Conservation (phyloP, 2,113 vertebrate species). For the Eurystomus gularis region DNA sequence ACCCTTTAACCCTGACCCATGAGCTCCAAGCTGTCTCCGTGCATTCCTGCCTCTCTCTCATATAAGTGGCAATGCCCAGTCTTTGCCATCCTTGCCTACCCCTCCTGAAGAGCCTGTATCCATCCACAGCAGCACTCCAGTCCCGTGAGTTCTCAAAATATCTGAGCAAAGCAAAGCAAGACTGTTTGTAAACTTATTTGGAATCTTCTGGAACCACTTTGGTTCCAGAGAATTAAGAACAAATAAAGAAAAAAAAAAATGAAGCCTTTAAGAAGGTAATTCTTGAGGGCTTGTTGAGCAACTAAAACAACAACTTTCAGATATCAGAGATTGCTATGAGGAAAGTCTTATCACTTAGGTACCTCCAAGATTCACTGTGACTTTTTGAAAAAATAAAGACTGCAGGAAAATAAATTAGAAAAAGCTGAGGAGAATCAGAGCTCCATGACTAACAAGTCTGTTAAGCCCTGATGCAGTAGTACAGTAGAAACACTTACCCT, state of each 20-base stretch:
- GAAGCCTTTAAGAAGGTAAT: neutral
- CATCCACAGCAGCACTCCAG: neutral
- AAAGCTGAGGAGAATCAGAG: neutral
- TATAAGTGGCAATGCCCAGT: neutral
- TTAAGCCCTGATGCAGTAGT: neutral
- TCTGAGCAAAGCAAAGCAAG: neutral
- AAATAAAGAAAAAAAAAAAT: neutral
- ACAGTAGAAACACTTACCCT: neutral
- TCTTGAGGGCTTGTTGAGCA: neutral
- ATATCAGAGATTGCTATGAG: neutral
- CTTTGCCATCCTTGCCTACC: neutral
- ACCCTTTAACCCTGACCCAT: neutral
- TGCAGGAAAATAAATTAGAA: neutral
- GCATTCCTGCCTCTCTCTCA: neutral
- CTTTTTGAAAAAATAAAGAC: neutral
- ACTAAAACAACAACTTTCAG: neutral
- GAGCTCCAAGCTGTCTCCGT: neutral
- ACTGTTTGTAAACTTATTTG: neutral
- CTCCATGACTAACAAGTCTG: neutral
- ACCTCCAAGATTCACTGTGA: neutral
- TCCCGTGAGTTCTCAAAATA: neutral
- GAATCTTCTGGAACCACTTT: too few relatives aligned
- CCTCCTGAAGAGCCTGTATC: neutral
- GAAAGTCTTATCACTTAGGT: neutral
- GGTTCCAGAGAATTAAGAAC: neutral